Conservation (phyloP, 2,797 vertebrate species). For the Astyanax mexicanus region DNA sequence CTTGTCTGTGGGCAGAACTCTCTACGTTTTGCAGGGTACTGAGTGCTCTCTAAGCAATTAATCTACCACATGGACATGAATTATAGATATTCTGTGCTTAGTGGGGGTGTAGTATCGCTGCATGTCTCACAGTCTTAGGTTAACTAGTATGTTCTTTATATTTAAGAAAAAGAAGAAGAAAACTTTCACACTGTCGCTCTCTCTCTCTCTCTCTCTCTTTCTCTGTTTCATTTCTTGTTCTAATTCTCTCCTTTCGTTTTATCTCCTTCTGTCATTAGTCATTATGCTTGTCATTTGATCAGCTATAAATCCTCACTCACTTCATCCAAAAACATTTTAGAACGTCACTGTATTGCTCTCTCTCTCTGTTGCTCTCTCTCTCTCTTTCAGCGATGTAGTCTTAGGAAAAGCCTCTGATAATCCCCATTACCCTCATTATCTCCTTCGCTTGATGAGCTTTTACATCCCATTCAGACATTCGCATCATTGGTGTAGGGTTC, state of each 20-base stretch:
- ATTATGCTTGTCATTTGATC: not conserved
- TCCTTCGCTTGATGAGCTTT: not conserved
- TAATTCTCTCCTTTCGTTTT: not conserved
- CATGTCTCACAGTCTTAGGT: not conserved
- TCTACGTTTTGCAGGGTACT: not conserved
- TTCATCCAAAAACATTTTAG: not conserved
- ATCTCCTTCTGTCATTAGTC: not conserved
- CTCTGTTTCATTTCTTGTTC: too few relatives aligned
- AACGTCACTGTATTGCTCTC: not conserved
- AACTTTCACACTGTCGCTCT: not conserved
- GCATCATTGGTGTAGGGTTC: not conserved
- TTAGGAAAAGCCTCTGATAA: constrained; percentile 12
- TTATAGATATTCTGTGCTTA: not conserved
- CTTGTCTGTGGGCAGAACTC: constrained; percentile 12
- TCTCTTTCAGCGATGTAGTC: not conserved
- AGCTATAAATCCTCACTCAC: not conserved
- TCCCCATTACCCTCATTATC: constrained; percentile 12
- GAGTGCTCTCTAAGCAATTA: not conserved
- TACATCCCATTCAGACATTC: constrained; percentile 2
- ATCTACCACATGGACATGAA: not conserved
- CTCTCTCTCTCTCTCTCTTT: too few relatives aligned
- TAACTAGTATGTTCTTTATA: not conserved
- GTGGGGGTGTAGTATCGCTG: not conserved
- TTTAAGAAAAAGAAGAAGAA: not conserved
- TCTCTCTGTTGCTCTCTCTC: not conserved